Conservation (phyloP, 23 tunicate genomes). For the Clavelina lepadiformis region DNA sequence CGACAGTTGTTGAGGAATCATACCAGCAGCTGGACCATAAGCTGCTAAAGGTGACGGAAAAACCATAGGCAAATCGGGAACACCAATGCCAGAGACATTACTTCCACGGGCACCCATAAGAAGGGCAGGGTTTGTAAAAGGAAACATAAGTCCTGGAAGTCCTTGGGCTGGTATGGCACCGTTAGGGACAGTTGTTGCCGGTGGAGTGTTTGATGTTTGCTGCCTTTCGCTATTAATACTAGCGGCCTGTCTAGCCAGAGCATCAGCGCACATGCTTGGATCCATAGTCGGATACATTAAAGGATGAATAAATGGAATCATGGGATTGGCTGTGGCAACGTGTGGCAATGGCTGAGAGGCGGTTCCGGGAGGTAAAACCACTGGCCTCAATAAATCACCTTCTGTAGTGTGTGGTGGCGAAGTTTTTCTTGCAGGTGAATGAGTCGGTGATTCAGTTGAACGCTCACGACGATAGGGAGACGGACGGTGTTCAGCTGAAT, state of each 20-base stretch:
- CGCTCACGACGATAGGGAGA: too few species aligned
- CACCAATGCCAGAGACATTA: slow-evolving; percentile 16
- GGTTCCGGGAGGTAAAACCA: background rate
- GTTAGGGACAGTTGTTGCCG: slow-evolving; percentile 13
- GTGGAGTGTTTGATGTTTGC: slow-evolving; percentile 33
- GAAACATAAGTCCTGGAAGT: slow-evolving; percentile 33
- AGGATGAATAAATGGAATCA: slow-evolving; percentile 43
- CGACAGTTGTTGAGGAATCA: slow-evolving; percentile 12
- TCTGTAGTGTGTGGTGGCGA: too few species aligned
- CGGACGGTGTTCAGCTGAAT: too few species aligned
- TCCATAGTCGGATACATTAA: slow-evolving; percentile 12
- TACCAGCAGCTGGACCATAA: slow-evolving; percentile 35
- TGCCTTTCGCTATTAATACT: slow-evolving; percentile 2
- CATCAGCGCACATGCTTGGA: slow-evolving; percentile 25
- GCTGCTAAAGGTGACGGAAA: slow-evolving; percentile 42
- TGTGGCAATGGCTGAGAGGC: background rate
- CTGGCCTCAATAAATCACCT: too few species aligned
- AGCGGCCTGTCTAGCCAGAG: slow-evolving; percentile 33
- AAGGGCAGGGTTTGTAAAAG: slow-evolving; percentile 27
- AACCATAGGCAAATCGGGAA: slow-evolving; percentile 38
- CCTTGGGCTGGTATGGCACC: slow-evolving; percentile 13
- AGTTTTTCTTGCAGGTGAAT: too few species aligned
- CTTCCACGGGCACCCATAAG: slow-evolving; percentile 24
- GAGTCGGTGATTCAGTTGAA: too few species aligned
- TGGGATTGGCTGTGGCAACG: slow-evolving; percentile 24